Base-by-base conservation (phyloP, 1,140 invertebrate species). In the Watersipora subatra region DNA sequence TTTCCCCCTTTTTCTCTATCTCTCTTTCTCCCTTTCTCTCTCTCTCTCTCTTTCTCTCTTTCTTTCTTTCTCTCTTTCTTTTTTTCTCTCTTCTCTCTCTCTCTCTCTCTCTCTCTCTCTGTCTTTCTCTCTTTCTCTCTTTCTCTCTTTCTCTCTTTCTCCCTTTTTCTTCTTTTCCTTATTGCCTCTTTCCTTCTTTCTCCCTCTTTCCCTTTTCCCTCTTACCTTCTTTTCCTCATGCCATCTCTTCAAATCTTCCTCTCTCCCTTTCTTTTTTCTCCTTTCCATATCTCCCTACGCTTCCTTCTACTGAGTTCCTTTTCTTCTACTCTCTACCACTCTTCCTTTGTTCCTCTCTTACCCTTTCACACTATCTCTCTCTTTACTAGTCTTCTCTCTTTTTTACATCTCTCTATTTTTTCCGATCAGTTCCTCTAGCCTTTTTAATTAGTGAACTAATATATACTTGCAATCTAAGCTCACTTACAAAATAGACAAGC, bases 291-390 rank as follows among this genome's bases (percentile, higher is more conserved):
- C 20, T 28, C 7, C 28, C 61, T 26, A 20, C 7, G 12, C 20
- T 62, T 20, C 29, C 3, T 26, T 20, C 27, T 26, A 12, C 28
- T 26, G 24, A 12, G 12, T 27, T 27, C 28, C 29, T 27, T 46
- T 27, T 20, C 28, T 28, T 28, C 28, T 28, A 20, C 7, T 28
- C 28, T 20, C 29, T 28, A 3, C 20, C 19, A 20, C 29, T 46
- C 28, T 28, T 62, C 27, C 29, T 46, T 62, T 20, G 12, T 26
- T 28, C 29, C 20, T 62, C 26, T 62, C 27, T 28, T 26, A 20
- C 25, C 27, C 26, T 27, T 62, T 62, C 61, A 12, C 27, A 12
- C 20, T 62, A 22, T 62, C 27, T 27, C 27, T 62, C 61, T 62
- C 28, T 27, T 20, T 20, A 12, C 20, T 20, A 12, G 12, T 62